Evolutionary conservation across 2,888 invertebrate genomes (phyloP).

Genomic region (Nowickia ferox): DNA sequence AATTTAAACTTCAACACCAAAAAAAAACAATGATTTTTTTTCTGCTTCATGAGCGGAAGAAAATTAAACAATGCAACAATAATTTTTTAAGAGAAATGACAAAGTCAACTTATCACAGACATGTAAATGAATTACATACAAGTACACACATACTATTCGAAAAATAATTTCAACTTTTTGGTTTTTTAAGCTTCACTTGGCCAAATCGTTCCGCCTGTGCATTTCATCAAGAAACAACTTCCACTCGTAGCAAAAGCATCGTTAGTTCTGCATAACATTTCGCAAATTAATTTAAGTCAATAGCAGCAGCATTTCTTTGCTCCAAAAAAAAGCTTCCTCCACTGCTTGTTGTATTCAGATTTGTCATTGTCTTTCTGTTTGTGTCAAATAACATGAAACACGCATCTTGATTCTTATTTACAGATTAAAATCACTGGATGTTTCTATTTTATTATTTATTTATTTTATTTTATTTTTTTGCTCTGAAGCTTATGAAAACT

Average conservation of each 20-base stretch:
- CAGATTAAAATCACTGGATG: conserved; percentile 18
- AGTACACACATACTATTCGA: too few relatives aligned
- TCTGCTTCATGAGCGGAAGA: not conserved
- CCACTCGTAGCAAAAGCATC: not conserved
- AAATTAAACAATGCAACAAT: not conserved
- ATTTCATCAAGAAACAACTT: not conserved
- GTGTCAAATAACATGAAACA: conserved; percentile 22
- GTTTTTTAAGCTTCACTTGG: not conserved
- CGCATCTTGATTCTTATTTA: conserved; percentile 4
- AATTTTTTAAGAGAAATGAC: conserved; percentile 1
- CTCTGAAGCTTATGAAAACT: conserved; percentile 4
- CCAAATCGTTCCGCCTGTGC: too few relatives aligned
- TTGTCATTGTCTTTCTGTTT: not conserved
- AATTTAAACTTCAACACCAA: conserved; percentile 21
- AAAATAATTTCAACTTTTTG: too few relatives aligned
- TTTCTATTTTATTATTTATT: conserved; percentile 33
- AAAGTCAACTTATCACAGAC: conserved; percentile 10
- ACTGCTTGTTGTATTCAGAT: not conserved
- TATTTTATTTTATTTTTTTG: conserved; percentile 9
- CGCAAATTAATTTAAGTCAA: conserved; percentile 15
- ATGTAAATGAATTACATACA: not conserved
- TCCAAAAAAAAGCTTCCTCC: not conserved
- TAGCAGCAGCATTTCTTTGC: not conserved
- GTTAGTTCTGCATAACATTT: not conserved
- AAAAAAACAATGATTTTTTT: not conserved